phyloP scores from a whole-genome alignment of 2,888 invertebrate species.

The Caenorhabditis japonica region DNA sequence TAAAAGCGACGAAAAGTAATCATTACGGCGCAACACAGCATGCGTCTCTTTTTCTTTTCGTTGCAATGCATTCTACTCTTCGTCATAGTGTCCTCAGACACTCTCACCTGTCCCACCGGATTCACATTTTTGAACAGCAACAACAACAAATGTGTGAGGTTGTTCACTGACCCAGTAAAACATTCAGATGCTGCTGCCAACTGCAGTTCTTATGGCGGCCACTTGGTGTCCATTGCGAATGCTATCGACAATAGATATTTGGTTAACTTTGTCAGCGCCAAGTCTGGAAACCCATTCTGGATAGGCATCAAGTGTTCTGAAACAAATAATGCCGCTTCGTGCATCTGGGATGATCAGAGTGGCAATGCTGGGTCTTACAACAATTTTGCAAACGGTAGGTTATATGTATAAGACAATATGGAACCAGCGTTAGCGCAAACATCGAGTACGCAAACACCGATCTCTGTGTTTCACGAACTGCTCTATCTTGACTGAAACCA shows the following conservation, averaged over 20 bases:
- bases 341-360: constrained; percentile 52
- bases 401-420: background rate
- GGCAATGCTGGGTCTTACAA: constrained; percentile 41
- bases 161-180: constrained; percentile 20
- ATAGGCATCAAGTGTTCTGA: constrained; percentile 42
- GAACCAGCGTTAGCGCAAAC: too few species aligned
- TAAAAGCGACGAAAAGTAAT: constrained; percentile 36
- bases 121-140: constrained; percentile 22
- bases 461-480: too few species aligned
- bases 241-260: constrained; percentile 38
- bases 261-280: background rate
- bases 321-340: constrained; percentile 14
- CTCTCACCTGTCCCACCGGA: constrained; percentile 27
- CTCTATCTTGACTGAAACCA: too few species aligned
- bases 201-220: constrained; percentile 27
- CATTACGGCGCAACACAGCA: constrained; percentile 23
- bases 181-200: constrained; percentile 38
- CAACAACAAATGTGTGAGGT: constrained; percentile 32
- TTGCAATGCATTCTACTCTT: constrained; percentile 11
- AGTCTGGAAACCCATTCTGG: constrained; percentile 37
- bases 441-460: too few species aligned
- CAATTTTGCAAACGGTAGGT: constrained; percentile 29
- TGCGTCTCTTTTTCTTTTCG: constrained; percentile 23
- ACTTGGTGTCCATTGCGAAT: constrained; percentile 35
- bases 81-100: constrained; percentile 16